Percentiles rank a stretch among this genome's conserved stretches.
phyloP scores from a whole-genome alignment of 23 tunicate genomes.

The Clavelina lepadiformis region DNA sequence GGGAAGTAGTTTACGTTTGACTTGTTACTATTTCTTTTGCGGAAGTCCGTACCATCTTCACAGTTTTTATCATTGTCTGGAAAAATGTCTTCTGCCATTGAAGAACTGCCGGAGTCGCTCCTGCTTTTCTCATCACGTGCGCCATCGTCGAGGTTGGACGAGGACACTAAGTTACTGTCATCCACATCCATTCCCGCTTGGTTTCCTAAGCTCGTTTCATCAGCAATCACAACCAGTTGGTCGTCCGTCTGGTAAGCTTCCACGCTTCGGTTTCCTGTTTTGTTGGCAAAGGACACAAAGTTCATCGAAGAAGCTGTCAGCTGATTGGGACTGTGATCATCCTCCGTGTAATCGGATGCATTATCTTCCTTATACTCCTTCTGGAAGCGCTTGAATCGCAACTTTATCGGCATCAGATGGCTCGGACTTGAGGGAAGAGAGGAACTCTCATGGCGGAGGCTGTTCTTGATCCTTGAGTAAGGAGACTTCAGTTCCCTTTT shows the following conservation, averaged over 20 bases:
- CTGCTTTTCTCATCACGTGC: not conserved
- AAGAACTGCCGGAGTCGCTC: not conserved
- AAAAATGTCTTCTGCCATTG: no score
- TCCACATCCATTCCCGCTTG: conserved; percentile 16
- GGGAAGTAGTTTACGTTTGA: no score
- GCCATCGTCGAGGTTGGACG: no score
- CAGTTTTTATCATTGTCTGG: no score
- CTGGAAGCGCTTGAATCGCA: conserved; percentile 55
- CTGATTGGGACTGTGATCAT: not conserved
- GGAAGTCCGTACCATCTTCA: no score
- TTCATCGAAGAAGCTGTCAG: not conserved
- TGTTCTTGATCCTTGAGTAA: not conserved
- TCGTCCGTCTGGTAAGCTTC: conserved; percentile 62
- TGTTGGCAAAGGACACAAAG: not conserved
- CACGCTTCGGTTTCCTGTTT: conserved; percentile 6
- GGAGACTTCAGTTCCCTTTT: not conserved
- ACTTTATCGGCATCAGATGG: conserved; percentile 78
- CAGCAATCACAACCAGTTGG: conserved; percentile 55
- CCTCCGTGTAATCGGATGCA: not conserved
- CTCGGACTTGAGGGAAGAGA: conserved; percentile 76
- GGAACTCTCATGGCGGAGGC: conserved; percentile 9
- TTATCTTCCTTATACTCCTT: conserved; percentile 10
- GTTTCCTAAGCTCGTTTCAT: not conserved
- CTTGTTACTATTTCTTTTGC: no score
- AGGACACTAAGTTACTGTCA: not conserved